phyloP scores from a whole-genome alignment of 2,888 invertebrate genomes.

The Hypomecis atomaria region DNA sequence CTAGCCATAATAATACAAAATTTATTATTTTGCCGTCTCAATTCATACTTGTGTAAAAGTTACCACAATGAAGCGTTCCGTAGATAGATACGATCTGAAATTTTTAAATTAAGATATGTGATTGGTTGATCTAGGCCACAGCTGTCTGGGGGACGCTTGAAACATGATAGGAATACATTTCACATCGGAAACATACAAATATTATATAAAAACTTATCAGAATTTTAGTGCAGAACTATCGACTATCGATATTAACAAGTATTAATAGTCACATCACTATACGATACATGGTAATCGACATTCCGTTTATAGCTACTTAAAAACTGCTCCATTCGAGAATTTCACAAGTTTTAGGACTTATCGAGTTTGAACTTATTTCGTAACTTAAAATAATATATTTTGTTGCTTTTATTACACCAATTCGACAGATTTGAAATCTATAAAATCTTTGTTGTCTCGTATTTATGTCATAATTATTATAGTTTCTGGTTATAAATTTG shows the following conservation, averaged over 20 bases:
- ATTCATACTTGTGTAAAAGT: too few relatives aligned
- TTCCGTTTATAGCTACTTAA: constrained; percentile 54
- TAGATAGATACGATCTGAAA: too few relatives aligned
- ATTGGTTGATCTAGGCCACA: too few relatives aligned
- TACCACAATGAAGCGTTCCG: too few relatives aligned
- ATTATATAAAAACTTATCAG: too few relatives aligned
- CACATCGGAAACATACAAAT: too few relatives aligned
- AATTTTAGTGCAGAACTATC: too few relatives aligned
- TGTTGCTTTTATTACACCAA: constrained; percentile 21
- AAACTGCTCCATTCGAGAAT: constrained; percentile 45
- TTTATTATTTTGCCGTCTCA: too few relatives aligned
- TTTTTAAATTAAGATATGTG: too few relatives aligned
- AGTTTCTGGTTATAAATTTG: constrained; percentile 11
- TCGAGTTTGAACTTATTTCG: constrained; percentile 33
- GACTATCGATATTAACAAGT: constrained; percentile 22
- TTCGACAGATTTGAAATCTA: constrained; percentile 21
- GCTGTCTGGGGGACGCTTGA: too few relatives aligned
- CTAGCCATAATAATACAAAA: too few relatives aligned
- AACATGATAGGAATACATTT: too few relatives aligned
- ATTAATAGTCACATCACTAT: constrained; percentile 49
- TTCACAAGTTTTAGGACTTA: constrained; percentile 40
- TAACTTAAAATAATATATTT: constrained; percentile 27
- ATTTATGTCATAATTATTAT: constrained; percentile 27
- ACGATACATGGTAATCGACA: constrained; percentile 61
- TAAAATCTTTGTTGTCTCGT: constrained; percentile 14